Conservation (phyloP, 2,888 invertebrate species). For the Busseola fusca region DNA sequence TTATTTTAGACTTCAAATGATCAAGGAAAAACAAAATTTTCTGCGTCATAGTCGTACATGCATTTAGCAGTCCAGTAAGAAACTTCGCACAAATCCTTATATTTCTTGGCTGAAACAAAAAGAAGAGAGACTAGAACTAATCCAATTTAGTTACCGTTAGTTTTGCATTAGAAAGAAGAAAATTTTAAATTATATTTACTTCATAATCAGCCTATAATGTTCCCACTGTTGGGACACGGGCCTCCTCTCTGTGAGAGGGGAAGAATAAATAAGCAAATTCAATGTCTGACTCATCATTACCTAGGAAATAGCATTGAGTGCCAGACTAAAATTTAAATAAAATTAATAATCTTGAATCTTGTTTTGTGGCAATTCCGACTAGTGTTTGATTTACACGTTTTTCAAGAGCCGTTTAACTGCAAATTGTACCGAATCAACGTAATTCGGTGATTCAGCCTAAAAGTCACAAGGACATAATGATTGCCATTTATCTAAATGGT, state of each 20-base stretch:
- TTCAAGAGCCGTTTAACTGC: background rate
- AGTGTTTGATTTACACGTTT: background rate
- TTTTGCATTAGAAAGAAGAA: background rate
- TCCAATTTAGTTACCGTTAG: background rate
- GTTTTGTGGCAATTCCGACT: background rate
- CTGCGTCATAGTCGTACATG: conserved; percentile 80
- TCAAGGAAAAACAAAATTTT: conserved; percentile 80
- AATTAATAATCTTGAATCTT: background rate
- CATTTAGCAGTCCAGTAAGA: conserved; percentile 83
- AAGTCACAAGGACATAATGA: conserved; percentile 22
- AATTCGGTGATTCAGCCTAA: conserved; percentile 23
- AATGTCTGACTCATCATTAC: background rate
- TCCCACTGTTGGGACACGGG: too few relatives aligned
- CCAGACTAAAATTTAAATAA: background rate
- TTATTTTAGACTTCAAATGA: conserved; percentile 16
- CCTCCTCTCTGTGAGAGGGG: too few relatives aligned
- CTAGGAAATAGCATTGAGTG: background rate
- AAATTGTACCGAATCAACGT: conserved; percentile 9
- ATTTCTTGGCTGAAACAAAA: conserved; percentile 79
- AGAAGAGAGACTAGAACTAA: background rate
- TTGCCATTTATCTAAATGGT: conserved; percentile 39
- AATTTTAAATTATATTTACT: background rate
- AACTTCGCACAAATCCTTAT: conserved; percentile 82
- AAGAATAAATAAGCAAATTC: background rate
- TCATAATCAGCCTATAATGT: background rate